Base-by-base conservation (phyloP, 1,140 invertebrate species). In the Drosophila ohnishii region DNA sequence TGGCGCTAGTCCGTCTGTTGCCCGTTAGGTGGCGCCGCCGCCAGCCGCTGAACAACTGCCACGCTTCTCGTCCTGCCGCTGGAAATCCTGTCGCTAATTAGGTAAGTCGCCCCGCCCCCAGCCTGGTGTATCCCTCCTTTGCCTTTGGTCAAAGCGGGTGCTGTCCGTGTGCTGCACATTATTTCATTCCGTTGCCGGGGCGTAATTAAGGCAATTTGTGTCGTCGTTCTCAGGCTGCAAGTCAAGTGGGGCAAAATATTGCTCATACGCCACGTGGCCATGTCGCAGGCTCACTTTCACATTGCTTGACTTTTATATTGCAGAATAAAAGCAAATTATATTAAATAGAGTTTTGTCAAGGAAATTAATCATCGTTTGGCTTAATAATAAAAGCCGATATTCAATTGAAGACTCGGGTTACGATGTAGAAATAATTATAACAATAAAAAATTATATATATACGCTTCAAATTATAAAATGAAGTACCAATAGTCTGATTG, bases 51-150 rank as follows among this genome's bases (percentile, higher is more conserved):
- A 45, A 51, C 37, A 67, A 51, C 13, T 32, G 53, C 42, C 47
- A 64, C 55, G 74, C 71, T 51, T 60, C 60, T 63, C 60, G 70
- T 75, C 63, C 64, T 75, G 78, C 60, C 60, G 56, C 75, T 83
- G 80, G 75, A 83, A 83, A 83, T 82, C 80, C 80, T 83, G 80
- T 78, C 75, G 71, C 80, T 83, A 83, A 83, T 83, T 83, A 83
- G 80, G 80, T 83, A 83, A 83, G 80, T 83, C 75, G 40, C 61
- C 64, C 22, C 25, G 5, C 55, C 28, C 50, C 44, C 42, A 22
- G 34, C 16, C 39, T 25, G 6, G 35, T 60, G 35, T 51, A 16
- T 42, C 35, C 44, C 45, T 14, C 37, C 9, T 63, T 60, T 75
- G 62, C 64, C 25, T 30, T 16, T 50, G 61, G 65, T 22, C 61